Conservation (phyloP, 1,140 invertebrate species). For the Phymastichus coffea region DNA sequence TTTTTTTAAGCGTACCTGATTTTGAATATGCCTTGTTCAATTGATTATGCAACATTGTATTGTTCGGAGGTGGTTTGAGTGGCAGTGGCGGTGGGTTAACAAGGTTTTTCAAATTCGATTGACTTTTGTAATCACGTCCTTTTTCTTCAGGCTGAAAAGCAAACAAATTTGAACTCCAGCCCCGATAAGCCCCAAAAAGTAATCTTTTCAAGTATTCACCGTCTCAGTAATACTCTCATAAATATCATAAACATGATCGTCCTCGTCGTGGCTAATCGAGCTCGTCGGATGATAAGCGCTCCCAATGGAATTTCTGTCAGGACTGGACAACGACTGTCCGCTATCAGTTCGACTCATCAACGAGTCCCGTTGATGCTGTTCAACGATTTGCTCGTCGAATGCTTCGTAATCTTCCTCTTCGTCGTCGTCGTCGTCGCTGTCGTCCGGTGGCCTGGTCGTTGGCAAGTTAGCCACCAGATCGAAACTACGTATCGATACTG, state of each 20-base stretch:
- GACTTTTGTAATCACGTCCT: background rate
- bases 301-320: constrained; percentile 39
- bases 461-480: constrained; percentile 52
- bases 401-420: constrained; percentile 51
- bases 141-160: constrained; percentile 38
- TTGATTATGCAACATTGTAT: background rate
- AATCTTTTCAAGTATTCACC: constrained; percentile 35
- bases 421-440: constrained; percentile 47
- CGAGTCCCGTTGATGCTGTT: constrained; percentile 35
- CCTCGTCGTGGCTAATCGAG: constrained; percentile 41
- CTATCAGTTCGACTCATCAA: constrained; percentile 37
- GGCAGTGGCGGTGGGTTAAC: constrained; percentile 40
- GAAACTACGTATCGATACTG: constrained; percentile 40
- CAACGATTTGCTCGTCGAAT: constrained; percentile 42
- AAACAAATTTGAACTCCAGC: too few species aligned
- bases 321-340: constrained; percentile 41
- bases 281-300: constrained; percentile 45
- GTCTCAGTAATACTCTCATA: constrained; percentile 50
- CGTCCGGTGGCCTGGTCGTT: constrained; percentile 38
- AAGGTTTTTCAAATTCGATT: constrained; percentile 10
- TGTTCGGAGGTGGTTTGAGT: constrained; percentile 36
- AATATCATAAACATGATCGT: constrained; percentile 45
- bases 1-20: constrained; percentile 23
- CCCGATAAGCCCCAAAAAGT: too few species aligned
- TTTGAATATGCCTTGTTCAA: constrained; percentile 7